Evolutionary conservation across 2,797 vertebrate genomes (phyloP).

Genomic region (Helostoma temminkii): DNA sequence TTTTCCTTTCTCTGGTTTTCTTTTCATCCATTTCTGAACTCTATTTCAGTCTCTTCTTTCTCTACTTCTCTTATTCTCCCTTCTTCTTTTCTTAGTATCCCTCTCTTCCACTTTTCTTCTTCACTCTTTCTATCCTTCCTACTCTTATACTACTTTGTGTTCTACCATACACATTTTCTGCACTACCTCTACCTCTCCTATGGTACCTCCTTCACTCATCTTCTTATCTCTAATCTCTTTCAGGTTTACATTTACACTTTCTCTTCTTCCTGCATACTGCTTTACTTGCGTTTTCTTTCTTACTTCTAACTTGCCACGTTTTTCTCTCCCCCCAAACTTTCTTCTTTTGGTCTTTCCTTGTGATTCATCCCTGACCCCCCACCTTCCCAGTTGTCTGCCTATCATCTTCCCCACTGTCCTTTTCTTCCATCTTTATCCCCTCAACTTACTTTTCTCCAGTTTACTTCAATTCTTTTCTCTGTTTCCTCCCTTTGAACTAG

Average conservation of each 20-base stretch:
- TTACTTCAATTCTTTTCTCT: conserved; percentile 12
- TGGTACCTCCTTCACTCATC: neutral
- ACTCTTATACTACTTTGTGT: neutral
- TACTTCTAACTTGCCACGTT: neutral
- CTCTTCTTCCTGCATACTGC: too few species aligned
- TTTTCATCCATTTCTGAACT: neutral
- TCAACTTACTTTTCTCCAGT: neutral
- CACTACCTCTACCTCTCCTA: neutral
- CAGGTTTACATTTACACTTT: too few species aligned
- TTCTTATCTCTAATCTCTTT: too few species aligned
- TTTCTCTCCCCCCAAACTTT: neutral
- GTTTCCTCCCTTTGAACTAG: neutral
- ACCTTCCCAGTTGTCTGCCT: neutral
- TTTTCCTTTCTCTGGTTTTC: neutral
- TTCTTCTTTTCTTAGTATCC: neutral
- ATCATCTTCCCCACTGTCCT: neutral
- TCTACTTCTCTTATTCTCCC: neutral
- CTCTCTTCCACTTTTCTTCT: neutral
- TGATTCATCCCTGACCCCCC: neutral
- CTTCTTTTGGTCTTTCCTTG: neutral
- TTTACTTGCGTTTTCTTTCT: neutral
- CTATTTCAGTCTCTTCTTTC: neutral
- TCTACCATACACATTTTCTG: neutral
- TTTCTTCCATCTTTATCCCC: neutral
- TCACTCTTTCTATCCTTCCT: neutral